Evolutionary conservation across 2,888 invertebrate genomes (phyloP).

Genomic region (Podabrus alpinus): DNA sequence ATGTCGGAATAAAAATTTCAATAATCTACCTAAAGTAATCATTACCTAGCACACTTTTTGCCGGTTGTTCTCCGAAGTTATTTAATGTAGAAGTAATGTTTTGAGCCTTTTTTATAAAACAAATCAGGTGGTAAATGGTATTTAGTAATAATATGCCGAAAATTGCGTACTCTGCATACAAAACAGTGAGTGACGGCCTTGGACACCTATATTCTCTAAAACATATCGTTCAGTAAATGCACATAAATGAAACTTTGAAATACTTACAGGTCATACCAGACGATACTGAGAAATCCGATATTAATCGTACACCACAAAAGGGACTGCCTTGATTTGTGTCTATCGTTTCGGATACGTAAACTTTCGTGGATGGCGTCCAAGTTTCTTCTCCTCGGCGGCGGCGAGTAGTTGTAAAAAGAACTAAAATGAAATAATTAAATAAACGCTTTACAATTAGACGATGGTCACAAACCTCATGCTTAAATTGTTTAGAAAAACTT

Average conservation of each 20-base stretch:
- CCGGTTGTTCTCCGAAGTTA: not conserved
- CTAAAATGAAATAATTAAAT: not conserved
- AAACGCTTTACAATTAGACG: not conserved
- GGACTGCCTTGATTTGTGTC: conserved; percentile 35
- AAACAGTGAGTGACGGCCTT: not conserved
- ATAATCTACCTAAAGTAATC: not conserved
- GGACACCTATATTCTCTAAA: conserved; percentile 55
- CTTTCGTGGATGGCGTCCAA: not conserved
- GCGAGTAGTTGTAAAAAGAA: not conserved
- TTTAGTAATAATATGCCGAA: not conserved
- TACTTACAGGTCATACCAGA: conserved; percentile 67
- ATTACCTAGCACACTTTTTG: not conserved
- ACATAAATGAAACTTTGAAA: conserved; percentile 6
- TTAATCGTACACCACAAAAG: conserved; percentile 66
- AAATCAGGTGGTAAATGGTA: not conserved
- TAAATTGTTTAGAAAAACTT: not conserved
- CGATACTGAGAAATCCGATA: conserved; percentile 58
- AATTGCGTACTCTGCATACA: not conserved
- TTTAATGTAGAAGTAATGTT: not conserved
- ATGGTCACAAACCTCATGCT: not conserved
- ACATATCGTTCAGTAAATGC: conserved; percentile 36
- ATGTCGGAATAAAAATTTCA: not conserved
- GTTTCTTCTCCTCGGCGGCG: not conserved
- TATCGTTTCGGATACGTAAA: not conserved
- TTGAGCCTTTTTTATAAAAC: not conserved